These are phyloP conservation scores for Mactra quadrangularis DNA, from an alignment of 1,140 invertebrate species.

Conservation along the genomic window DNA sequence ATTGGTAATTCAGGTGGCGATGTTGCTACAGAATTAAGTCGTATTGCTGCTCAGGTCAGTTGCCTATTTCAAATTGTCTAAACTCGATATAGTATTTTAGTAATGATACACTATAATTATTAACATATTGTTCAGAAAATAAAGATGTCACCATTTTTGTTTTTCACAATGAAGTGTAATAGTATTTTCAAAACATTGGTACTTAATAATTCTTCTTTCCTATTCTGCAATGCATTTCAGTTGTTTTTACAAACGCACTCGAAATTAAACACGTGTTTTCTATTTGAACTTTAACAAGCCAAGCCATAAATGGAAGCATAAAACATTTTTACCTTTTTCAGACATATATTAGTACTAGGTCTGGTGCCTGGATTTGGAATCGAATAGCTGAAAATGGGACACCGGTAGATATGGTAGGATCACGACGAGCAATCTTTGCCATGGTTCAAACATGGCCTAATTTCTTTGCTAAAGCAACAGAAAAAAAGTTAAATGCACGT, in stretches of 20 bases:
- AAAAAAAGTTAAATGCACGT: constrained; percentile 63
- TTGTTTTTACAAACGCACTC: neutral
- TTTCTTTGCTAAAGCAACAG: too few relatives aligned
- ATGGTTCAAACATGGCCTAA: neutral
- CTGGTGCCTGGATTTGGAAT: constrained; percentile 84
- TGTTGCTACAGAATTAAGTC: too few relatives aligned
- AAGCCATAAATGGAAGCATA: neutral
- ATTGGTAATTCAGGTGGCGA: too few relatives aligned
- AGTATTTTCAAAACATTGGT: neutral
- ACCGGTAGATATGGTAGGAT: constrained; percentile 68
- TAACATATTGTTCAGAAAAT: neutral
- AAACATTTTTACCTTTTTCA: too few relatives aligned
- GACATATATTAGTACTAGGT: constrained; percentile 84
- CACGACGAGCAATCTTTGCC: neutral
- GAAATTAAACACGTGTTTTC: neutral
- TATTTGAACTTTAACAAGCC: neutral
- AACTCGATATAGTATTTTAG: neutral
- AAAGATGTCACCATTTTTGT: neutral
- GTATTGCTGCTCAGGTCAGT: constrained; percentile 82
- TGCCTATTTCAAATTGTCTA: neutral
- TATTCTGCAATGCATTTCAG: neutral
- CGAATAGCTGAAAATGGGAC: constrained; percentile 77
- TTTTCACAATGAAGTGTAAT: neutral
- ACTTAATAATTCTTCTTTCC: neutral
- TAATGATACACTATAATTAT: neutral